Conservation (phyloP, 2,797 vertebrate genomes). For the Hypotaenidia philippensis region DNA sequence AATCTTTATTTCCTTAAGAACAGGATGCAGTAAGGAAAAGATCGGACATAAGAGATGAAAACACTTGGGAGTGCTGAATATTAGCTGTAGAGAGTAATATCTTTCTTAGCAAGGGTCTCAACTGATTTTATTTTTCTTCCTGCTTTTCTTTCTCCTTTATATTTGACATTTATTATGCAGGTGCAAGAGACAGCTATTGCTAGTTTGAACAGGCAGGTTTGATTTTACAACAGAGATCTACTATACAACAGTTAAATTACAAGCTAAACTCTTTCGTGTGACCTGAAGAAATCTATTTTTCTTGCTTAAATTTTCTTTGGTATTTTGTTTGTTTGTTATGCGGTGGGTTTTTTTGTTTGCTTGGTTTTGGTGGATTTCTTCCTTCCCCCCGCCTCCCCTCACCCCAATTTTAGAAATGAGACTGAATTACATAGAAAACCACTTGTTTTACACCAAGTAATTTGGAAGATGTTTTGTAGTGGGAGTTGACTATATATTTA, state of each 20-base stretch:
- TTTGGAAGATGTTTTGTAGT: background rate
- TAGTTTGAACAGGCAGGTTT: background rate
- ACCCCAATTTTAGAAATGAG: background rate
- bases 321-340: background rate
- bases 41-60: background rate
- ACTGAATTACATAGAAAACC: background rate
- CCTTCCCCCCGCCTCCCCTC: no score
- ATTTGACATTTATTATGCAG: background rate
- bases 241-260: background rate
- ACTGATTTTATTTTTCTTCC: background rate
- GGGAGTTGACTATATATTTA: background rate
- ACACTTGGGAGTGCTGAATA: background rate
- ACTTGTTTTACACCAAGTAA: background rate
- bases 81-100: background rate
- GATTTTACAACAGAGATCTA: background rate
- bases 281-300: background rate
- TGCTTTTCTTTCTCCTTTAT: background rate
- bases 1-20: background rate
- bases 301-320: accelerated
- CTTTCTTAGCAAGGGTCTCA: background rate
- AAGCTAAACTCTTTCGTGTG: background rate
- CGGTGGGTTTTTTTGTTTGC: no score
- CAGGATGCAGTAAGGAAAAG: background rate
- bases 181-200: background rate
- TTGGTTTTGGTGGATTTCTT: no score